Evolutionary conservation across 2,113 vertebrate genomes (phyloP).

Genomic region (Willisornis vidua): DNA sequence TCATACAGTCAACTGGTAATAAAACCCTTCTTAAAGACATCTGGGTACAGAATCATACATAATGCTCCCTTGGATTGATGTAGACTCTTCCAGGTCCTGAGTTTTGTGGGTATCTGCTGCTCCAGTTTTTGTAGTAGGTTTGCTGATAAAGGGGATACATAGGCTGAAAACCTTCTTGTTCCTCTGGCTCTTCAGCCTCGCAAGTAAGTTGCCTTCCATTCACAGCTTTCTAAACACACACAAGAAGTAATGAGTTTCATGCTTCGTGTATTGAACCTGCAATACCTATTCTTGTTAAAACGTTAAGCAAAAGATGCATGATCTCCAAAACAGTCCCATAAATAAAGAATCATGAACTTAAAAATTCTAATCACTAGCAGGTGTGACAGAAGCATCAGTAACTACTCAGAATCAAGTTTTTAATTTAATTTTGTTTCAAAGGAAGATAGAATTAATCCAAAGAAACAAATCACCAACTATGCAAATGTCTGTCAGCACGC

Average conservation of each 20-base stretch:
- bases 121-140: conserved; percentile 61
- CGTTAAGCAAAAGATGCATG: neutral
- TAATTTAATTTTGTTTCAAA: neutral
- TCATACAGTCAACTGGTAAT: neutral
- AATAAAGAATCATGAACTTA: neutral
- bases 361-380: neutral
- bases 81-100: conserved; percentile 54
- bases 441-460: neutral
- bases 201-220: conserved; percentile 64
- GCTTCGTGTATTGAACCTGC: neutral
- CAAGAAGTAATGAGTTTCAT: neutral
- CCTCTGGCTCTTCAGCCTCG: conserved; percentile 53
- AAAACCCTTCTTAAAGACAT: neutral
- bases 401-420: neutral
- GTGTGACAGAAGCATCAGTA: neutral
- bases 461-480: neutral
- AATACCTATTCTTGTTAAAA: neutral
- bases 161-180: conserved; percentile 56
- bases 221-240: conserved; percentile 68
- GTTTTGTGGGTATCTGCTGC: conserved; percentile 13
- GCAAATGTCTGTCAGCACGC: neutral
- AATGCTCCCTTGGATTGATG: conserved; percentile 76
- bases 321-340: neutral
- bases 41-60: conserved; percentile 64
- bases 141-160: conserved; percentile 67